These are phyloP conservation scores for Chorisops tibialis DNA, from an alignment of 2,888 invertebrate genomes.

Conservation along the genomic window DNA sequence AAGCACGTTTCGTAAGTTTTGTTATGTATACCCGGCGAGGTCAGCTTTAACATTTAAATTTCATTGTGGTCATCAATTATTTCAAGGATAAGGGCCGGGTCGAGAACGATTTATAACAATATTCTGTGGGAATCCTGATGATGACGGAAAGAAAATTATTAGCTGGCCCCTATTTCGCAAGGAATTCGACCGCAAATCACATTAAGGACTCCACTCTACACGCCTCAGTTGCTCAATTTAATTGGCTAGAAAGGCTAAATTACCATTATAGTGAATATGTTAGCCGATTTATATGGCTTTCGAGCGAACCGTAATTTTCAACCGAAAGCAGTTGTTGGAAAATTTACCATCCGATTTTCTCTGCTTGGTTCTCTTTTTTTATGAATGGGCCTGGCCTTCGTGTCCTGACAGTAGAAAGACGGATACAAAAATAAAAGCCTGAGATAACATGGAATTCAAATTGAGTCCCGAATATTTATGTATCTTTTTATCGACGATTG, in stretches of 20 bases:
- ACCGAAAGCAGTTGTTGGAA: no score
- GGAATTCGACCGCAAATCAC: conserved; percentile 4
- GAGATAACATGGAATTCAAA: no score
- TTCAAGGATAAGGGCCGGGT: neutral
- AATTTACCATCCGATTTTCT: no score
- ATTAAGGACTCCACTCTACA: conserved; percentile 2
- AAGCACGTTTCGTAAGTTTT: no score
- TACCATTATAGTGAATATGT: conserved; percentile 7
- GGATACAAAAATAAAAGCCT: no score
- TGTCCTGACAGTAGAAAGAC: no score
- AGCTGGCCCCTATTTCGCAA: conserved; percentile 3
- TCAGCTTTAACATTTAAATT: conserved; percentile 16
- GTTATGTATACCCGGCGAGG: no score
- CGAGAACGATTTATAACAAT: neutral
- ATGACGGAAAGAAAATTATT: neutral
- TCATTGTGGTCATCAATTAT: conserved; percentile 13
- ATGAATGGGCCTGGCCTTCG: no score
- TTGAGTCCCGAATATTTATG: no score
- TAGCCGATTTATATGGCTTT: neutral
- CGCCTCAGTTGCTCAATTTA: conserved; percentile 19
- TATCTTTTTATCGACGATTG: no score
- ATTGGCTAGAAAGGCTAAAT: conserved; percentile 20
- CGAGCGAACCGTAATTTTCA: no score
- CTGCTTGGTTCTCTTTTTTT: no score
- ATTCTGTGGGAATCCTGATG: neutral